Evolutionary conservation across 2,113 vertebrate species (phyloP).

Genomic region (Dicrurus megarhynchus): DNA sequence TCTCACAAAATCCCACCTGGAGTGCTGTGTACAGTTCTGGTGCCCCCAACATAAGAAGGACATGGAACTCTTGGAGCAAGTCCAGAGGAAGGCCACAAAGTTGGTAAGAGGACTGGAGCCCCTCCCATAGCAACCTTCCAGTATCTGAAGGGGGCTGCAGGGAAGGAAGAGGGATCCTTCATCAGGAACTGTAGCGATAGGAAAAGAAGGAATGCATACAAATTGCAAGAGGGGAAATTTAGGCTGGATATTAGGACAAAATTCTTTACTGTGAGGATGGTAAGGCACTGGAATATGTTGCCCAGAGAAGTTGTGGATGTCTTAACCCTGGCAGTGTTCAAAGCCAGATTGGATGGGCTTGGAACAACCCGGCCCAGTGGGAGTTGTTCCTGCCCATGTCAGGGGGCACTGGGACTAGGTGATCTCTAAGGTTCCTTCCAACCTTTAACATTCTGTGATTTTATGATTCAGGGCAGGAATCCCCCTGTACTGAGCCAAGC

Average conservation of each 20-base stretch:
- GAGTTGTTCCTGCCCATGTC: not conserved
- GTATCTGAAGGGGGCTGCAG: not conserved
- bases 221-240: not conserved
- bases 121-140: not conserved
- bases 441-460: not conserved
- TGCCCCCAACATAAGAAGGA: not conserved
- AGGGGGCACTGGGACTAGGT: not conserved
- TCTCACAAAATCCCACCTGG: not conserved
- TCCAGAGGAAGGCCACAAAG: not conserved
- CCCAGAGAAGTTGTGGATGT: not conserved
- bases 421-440: not conserved
- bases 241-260: not conserved
- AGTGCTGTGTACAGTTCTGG: fast-evolving
- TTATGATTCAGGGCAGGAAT: not conserved
- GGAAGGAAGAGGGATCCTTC: not conserved
- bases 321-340: not conserved
- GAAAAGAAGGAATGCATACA: not conserved
- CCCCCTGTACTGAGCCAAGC: not conserved
- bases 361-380: not conserved
- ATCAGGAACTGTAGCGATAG: not conserved
- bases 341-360: not conserved
- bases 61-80: not conserved
- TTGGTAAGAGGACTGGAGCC: not conserved
- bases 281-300: not conserved
- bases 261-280: not conserved